Evolutionary conservation across 2,113 vertebrate species (phyloP).

Genomic region (Dipodomys spectabilis): DNA sequence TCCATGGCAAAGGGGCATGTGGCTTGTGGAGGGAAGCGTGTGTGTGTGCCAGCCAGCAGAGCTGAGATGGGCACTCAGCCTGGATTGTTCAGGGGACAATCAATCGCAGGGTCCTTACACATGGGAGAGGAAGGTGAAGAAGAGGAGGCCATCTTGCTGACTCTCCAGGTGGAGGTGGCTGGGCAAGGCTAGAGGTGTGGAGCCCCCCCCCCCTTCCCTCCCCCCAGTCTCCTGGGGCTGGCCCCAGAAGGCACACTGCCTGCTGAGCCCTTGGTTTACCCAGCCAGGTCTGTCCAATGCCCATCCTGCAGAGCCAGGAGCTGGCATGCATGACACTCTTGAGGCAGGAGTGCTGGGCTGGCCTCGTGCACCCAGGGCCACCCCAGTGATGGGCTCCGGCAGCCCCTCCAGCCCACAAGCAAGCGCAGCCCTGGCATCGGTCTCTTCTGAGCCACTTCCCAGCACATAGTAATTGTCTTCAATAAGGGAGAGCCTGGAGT

Average conservation of each 20-base stretch:
- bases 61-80: neutral
- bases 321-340: no score
- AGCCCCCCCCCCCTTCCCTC: neutral
- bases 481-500: no score
- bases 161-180: neutral
- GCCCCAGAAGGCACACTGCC: neutral
- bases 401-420: no score
- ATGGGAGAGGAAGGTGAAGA: neutral
- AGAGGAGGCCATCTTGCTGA: fast-evolving
- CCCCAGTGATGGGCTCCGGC: neutral
- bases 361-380: neutral
- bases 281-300: neutral
- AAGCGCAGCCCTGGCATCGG: no score
- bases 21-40: neutral
- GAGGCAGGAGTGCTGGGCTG: fast-evolving
- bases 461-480: no score
- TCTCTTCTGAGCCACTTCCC: no score
- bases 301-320: neutral
- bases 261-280: no score
- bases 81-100: neutral
- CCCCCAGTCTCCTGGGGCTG: neutral
- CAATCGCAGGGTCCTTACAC: neutral
- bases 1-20: neutral
- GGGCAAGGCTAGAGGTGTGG: neutral
- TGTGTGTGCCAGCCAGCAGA: neutral